A percentile compares a stretch with the other conserved stretches of the same genome.
Evolutionary conservation across 2,888 invertebrate genomes (phyloP).

Genomic region (Phengaris alcon): DNA sequence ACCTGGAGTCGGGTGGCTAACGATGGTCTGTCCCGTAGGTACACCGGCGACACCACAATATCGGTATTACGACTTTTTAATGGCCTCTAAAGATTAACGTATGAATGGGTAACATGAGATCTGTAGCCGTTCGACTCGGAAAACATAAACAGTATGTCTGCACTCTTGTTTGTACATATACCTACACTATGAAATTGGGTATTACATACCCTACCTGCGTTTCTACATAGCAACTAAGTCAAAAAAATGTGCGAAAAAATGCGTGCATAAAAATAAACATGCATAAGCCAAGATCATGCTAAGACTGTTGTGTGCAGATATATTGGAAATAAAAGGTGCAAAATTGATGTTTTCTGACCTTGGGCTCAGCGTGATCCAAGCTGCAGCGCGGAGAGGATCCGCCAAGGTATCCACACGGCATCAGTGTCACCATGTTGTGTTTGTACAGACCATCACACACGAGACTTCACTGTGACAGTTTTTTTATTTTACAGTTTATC

Average conservation of each 20-base stretch:
- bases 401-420: constrained; percentile 83
- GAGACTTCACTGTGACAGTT: constrained; percentile 66
- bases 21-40: constrained; percentile 76
- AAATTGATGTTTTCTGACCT: constrained; percentile 57
- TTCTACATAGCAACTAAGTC: constrained; percentile 24
- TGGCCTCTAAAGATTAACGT: constrained; percentile 69
- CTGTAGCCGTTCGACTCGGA: constrained; percentile 55
- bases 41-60: constrained; percentile 53
- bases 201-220: constrained; percentile 51
- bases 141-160: constrained; percentile 68
- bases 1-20: constrained; percentile 73
- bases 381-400: constrained; percentile 76
- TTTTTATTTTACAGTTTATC: constrained; percentile 63
- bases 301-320: neutral
- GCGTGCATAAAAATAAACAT: constrained; percentile 6
- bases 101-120: constrained; percentile 76
- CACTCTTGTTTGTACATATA: constrained; percentile 47
- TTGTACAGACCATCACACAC: constrained; percentile 51
- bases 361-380: constrained; percentile 73
- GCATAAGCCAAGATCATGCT: constrained; percentile 28
- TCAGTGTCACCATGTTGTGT: constrained; percentile 81
- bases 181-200: constrained; percentile 59
- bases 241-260: constrained; percentile 16
- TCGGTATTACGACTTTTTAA: constrained; percentile 71
- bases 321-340: constrained; percentile 34